phyloP scores from a whole-genome alignment of 1,140 invertebrate species.

The Megalopta genalis region DNA sequence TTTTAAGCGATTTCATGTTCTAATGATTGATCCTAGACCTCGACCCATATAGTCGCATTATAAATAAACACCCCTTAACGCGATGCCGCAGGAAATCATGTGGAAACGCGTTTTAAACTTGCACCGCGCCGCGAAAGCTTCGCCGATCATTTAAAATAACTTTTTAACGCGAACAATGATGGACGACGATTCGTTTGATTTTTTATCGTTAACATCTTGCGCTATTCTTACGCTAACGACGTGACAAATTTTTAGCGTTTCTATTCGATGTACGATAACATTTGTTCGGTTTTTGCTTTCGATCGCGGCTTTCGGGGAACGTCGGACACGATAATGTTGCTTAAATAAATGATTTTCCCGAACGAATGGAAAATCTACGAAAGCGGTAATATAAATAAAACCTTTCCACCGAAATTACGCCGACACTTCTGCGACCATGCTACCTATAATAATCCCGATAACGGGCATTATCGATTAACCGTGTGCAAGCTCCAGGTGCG shows the following conservation, averaged over 20 bases:
- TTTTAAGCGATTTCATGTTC: background rate
- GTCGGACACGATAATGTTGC: no score
- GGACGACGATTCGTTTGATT: background rate
- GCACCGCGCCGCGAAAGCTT: background rate
- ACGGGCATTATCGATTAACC: conserved; percentile 30
- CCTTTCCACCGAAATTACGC: background rate
- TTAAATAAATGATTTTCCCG: no score
- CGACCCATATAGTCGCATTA: conserved; percentile 2
- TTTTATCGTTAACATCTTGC: no score
- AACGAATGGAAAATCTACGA: no score
- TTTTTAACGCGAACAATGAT: background rate
- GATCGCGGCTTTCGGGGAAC: no score
- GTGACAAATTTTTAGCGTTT: no score
- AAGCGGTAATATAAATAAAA: background rate
- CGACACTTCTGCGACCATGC: background rate
- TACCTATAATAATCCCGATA: conserved; percentile 11
- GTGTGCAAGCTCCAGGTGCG: background rate
- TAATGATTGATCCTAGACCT: background rate
- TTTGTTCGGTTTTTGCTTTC: no score
- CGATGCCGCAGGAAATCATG: background rate
- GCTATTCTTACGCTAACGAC: no score
- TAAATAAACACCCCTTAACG: conserved; percentile 1
- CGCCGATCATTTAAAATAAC: background rate
- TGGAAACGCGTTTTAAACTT: background rate
- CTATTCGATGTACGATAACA: no score